Evolutionary conservation across 2,113 vertebrate genomes (phyloP).

Genomic region (Brachirus orientalis): DNA sequence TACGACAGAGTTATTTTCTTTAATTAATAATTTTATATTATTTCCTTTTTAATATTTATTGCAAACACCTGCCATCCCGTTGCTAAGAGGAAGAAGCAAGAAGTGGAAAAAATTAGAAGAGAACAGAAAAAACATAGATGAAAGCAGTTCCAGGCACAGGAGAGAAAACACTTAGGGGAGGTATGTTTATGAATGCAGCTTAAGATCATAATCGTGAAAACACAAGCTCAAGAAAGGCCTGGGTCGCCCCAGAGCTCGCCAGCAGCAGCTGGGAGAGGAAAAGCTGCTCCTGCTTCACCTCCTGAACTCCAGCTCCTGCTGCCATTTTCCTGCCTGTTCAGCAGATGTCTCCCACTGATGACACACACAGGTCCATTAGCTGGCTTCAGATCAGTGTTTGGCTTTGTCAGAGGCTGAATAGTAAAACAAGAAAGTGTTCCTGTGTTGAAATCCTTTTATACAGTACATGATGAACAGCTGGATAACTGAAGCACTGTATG

Average conservation of each 20-base stretch:
- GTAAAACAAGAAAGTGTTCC: slow-evolving; percentile 17
- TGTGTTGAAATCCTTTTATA: background rate
- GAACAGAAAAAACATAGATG: slow-evolving; percentile 48
- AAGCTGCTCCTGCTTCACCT: slow-evolving; percentile 37
- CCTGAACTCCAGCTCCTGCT: slow-evolving; percentile 39
- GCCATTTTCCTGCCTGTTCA: slow-evolving; percentile 52
- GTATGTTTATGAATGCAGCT: slow-evolving; percentile 68
- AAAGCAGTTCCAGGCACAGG: slow-evolving; percentile 41
- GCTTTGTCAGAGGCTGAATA: slow-evolving; percentile 5
- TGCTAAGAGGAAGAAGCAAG: background rate
- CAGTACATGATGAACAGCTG: background rate
- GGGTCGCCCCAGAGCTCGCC: slow-evolving; percentile 14
- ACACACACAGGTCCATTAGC: slow-evolving; percentile 34
- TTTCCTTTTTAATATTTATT: background rate
- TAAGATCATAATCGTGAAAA: slow-evolving; percentile 70
- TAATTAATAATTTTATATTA: no score
- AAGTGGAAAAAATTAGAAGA: background rate
- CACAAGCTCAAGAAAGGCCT: slow-evolving; percentile 39
- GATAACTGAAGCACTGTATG: no score
- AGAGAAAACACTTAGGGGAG: slow-evolving; percentile 53
- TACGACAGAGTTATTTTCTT: no score
- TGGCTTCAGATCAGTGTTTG: slow-evolving; percentile 20
- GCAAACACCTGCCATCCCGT: background rate
- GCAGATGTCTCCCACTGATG: slow-evolving; percentile 67
- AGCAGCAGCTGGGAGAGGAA: slow-evolving; percentile 18